phyloP scores from a whole-genome alignment of 2,113 vertebrate genomes.

The Scolopax mira region DNA sequence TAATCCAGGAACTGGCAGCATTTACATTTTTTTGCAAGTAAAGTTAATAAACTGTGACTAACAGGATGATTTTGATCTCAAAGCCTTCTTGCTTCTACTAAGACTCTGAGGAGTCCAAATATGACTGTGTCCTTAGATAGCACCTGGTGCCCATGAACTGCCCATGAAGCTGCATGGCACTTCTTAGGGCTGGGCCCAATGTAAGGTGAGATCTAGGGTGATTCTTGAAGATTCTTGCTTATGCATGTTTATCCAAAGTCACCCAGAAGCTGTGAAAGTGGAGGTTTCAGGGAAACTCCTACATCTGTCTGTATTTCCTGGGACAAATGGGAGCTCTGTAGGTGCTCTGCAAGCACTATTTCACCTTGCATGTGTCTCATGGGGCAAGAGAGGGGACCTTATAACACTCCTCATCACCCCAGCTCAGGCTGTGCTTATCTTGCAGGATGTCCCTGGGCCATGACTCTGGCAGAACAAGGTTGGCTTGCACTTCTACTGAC shows the following conservation, averaged over 20 bases:
- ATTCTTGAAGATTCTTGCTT: not conserved
- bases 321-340: not conserved
- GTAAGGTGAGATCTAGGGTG: not conserved
- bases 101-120: not conserved
- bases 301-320: not conserved
- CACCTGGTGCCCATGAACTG: not conserved
- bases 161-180: not conserved
- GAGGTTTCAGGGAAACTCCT: not conserved
- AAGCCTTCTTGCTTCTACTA: not conserved
- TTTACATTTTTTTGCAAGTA: not conserved
- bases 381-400: not conserved
- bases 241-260: not conserved
- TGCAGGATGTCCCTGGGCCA: not conserved
- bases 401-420: accelerated
- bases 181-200: not conserved
- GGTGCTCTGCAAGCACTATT: not conserved
- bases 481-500: not conserved
- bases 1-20: not conserved
- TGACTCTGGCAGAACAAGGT: not conserved
- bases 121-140: not conserved
- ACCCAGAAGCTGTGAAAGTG: not conserved
- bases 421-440: not conserved
- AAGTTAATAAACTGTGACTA: constrained; percentile 13
- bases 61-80: not conserved
- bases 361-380: not conserved